Evolutionary conservation across 2,888 invertebrate species (phyloP).

Genomic region (Tribolium freemani): DNA sequence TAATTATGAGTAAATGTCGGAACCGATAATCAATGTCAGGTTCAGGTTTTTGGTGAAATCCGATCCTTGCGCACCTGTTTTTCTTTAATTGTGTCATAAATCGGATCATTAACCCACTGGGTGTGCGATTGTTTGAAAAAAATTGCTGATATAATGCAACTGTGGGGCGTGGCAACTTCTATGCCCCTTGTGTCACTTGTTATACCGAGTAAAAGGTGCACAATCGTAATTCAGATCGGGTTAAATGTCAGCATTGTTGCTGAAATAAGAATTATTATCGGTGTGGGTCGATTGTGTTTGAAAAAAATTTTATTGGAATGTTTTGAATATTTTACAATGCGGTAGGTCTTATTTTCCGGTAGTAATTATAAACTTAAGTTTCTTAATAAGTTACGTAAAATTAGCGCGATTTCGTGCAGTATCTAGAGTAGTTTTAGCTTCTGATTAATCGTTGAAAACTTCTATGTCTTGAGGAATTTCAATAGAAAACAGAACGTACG

Average conservation of each 20-base stretch:
- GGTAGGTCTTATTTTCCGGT: not conserved
- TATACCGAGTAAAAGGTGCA: conserved; percentile 34
- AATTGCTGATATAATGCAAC: not conserved
- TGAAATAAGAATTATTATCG: conserved; percentile 13
- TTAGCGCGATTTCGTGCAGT: not conserved
- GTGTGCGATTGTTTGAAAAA: conserved; percentile 3
- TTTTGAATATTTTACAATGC: not conserved
- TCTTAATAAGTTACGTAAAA: not conserved
- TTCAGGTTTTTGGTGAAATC: conserved; percentile 24
- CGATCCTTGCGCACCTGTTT: conserved; percentile 16
- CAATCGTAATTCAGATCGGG: conserved; percentile 20
- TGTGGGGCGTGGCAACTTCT: conserved; percentile 28
- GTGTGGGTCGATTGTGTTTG: not conserved
- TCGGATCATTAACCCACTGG: conserved; percentile 25
- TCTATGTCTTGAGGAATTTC: not conserved
- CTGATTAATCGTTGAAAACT: not conserved
- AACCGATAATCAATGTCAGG: conserved; percentile 21
- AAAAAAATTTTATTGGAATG: not conserved
- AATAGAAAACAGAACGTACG: not conserved
- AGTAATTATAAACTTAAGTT: not conserved
- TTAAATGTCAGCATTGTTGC: conserved; percentile 38
- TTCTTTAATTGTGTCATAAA: conserved; percentile 8
- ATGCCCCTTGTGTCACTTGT: conserved; percentile 30
- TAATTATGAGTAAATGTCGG: conserved; percentile 8
- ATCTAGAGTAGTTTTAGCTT: not conserved